Evolutionary conservation across 1,140 invertebrate species (phyloP).

Genomic region (Drosophila biarmipes): DNA sequence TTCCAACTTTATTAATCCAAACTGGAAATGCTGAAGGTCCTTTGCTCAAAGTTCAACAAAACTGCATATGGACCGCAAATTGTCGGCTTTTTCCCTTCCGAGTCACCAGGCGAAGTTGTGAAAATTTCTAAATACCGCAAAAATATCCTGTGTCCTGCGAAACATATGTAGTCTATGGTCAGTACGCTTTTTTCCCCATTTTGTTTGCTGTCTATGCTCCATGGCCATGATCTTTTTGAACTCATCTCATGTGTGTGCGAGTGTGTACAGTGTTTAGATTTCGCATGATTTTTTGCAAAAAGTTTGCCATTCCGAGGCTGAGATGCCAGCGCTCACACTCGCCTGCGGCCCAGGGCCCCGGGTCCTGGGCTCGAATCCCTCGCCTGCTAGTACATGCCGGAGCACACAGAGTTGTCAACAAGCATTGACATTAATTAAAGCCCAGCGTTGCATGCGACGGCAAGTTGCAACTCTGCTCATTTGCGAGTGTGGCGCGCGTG

Average conservation of each 20-base stretch:
- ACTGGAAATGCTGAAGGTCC: background rate
- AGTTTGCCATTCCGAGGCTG: slow-evolving; percentile 15
- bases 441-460: slow-evolving; percentile 69
- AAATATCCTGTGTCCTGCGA: slow-evolving; percentile 1
- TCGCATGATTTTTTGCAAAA: slow-evolving; percentile 26
- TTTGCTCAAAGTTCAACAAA: background rate
- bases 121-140: slow-evolving; percentile 28
- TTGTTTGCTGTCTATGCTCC: background rate
- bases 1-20: background rate
- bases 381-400: slow-evolving; percentile 37
- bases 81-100: slow-evolving; percentile 6
- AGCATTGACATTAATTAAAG: slow-evolving; percentile 81
- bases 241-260: background rate
- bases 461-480: slow-evolving; percentile 35
- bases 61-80: background rate
- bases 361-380: slow-evolving; percentile 22
- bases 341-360: background rate
- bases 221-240: slow-evolving; percentile 40
- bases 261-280: slow-evolving; percentile 12
- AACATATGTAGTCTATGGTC: slow-evolving; percentile 25
- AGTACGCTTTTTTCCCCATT: slow-evolving; percentile 3
- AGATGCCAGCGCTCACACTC: background rate
- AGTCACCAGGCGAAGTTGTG: background rate
- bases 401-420: slow-evolving; percentile 66
- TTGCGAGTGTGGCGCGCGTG: slow-evolving; percentile 28